Conservation (phyloP, 2,797 vertebrate genomes). For the Microctenopoma lineatum region DNA sequence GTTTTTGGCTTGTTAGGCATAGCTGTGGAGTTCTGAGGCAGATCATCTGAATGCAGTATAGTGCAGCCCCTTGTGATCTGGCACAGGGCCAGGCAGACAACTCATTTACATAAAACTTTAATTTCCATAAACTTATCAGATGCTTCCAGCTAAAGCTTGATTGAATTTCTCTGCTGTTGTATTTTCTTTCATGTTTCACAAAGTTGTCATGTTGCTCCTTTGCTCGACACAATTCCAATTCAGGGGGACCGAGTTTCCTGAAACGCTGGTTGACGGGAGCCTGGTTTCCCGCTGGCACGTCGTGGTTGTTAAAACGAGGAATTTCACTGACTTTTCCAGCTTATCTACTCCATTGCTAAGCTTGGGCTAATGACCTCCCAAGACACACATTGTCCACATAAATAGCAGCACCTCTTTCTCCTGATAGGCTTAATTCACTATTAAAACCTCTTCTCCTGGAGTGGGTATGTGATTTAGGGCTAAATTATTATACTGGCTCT, state of each 20-base stretch:
- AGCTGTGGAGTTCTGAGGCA: slow-evolving; percentile 45
- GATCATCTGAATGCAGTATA: slow-evolving; percentile 72
- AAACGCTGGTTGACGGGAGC: slow-evolving; percentile 13
- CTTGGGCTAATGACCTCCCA: slow-evolving; percentile 65
- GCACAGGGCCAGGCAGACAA: slow-evolving; percentile 61
- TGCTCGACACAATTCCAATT: slow-evolving; percentile 14
- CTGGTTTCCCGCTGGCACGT: slow-evolving; percentile 35
- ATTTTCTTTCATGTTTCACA: slow-evolving; percentile 25
- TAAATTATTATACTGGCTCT: slow-evolving; percentile 16
- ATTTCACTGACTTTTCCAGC: slow-evolving; percentile 46
- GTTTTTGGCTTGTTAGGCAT: slow-evolving; percentile 56
- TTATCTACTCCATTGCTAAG: slow-evolving; percentile 52
- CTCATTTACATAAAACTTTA: slow-evolving; percentile 80
- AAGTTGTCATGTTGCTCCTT: slow-evolving; percentile 35
- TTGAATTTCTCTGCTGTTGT: slow-evolving; percentile 55
- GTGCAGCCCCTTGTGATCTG: slow-evolving; percentile 58
- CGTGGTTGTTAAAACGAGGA: slow-evolving; percentile 36
- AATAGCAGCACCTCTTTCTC: slow-evolving; percentile 23
- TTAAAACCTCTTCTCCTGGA: slow-evolving; percentile 18
- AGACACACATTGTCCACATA: slow-evolving; percentile 54
- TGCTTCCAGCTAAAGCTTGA: slow-evolving; percentile 73
- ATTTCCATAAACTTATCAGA: slow-evolving; percentile 82
- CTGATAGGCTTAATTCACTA: slow-evolving; percentile 17
- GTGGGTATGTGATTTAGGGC: slow-evolving; percentile 17
- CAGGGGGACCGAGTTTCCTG: slow-evolving; percentile 26